These are phyloP conservation scores for Ellobium chinense DNA, from an alignment of 2,888 invertebrate species.

Conservation along the genomic window DNA sequence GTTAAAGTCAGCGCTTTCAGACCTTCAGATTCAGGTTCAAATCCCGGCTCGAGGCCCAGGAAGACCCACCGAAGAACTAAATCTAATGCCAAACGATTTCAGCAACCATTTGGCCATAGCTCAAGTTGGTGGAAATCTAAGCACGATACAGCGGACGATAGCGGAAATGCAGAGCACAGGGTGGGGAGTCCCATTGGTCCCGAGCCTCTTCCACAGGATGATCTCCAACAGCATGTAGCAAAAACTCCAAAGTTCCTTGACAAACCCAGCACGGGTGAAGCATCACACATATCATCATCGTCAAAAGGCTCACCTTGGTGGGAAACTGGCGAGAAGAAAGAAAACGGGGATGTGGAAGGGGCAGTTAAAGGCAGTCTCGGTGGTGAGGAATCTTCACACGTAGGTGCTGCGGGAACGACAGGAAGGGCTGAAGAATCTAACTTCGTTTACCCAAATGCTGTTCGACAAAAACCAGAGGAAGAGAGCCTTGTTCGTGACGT, in stretches of 20 bases:
- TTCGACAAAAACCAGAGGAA: neutral
- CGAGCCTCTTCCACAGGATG: too few relatives aligned
- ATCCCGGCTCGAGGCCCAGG: neutral
- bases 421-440: neutral
- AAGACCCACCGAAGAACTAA: neutral
- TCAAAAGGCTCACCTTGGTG: neutral
- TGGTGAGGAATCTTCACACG: neutral
- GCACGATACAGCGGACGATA: neutral
- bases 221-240: neutral
- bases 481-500: neutral
- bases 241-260: neutral
- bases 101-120: neutral
- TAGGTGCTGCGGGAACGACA: neutral
- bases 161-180: neutral
- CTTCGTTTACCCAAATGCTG: neutral
- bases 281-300: neutral
- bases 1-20: neutral
- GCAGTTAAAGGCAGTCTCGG: neutral
- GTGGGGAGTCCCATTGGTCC: too few relatives aligned
- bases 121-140: neutral
- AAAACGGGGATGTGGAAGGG: neutral
- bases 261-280: neutral
- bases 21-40: neutral
- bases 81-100: neutral
- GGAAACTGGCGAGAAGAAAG: neutral